A percentile compares a stretch with the other conserved stretches of the same genome.
Evolutionary conservation across 2,888 invertebrate genomes (phyloP).

Genomic region (Lasius platythorax): DNA sequence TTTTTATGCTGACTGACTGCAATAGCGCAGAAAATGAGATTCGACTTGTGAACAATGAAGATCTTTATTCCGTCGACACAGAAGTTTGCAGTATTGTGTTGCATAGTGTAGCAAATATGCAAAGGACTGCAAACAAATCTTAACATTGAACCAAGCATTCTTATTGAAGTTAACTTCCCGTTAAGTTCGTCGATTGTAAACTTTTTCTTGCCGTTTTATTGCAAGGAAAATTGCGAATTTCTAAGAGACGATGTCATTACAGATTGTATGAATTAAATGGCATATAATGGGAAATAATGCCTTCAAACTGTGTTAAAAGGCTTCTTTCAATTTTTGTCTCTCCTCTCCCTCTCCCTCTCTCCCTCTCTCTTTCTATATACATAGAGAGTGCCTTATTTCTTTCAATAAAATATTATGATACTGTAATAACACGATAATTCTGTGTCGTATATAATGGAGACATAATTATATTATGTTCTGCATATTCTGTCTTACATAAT

Average conservation of each 20-base stretch:
- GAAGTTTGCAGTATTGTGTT: conserved; percentile 21
- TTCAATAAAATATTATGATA: conserved; percentile 19
- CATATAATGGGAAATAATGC: not conserved
- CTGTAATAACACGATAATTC: not conserved
- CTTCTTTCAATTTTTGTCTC: not conserved
- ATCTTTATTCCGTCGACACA: conserved; percentile 34
- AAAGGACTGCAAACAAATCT: not conserved
- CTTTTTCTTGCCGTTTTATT: conserved; percentile 16
- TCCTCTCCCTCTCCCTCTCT: no score
- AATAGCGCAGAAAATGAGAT: conserved; percentile 26
- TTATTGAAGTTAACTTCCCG: conserved; percentile 38
- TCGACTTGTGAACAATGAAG: conserved; percentile 27
- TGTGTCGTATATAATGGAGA: not conserved
- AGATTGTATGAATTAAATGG: conserved; percentile 5
- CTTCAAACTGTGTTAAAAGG: not conserved
- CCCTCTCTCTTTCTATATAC: no score
- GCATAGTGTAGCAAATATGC: conserved; percentile 25
- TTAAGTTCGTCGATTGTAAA: conserved; percentile 20
- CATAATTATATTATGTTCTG: not conserved
- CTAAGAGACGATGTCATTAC: conserved; percentile 1
- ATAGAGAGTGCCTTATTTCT: not conserved
- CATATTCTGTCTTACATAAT: not conserved
- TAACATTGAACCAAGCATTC: conserved; percentile 27
- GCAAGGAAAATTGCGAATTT: conserved; percentile 23
- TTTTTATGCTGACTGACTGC: conserved; percentile 18